Base-by-base conservation (phyloP, 2,113 vertebrate genomes). In the Pollimyrus isidori region DNA sequence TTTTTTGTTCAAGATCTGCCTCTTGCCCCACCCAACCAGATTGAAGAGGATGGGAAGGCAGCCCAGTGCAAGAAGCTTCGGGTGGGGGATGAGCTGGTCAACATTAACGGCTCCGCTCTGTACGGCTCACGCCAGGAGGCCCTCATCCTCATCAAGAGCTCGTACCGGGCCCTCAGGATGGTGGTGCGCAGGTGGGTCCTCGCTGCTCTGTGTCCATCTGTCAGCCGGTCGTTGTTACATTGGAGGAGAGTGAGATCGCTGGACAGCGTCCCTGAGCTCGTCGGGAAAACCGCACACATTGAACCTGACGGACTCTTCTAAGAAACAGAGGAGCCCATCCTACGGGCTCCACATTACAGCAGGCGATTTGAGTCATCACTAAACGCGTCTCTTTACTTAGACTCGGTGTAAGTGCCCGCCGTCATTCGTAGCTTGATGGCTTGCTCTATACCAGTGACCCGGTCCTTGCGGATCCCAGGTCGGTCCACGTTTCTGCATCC, bases 81-180 rank as follows among this genome's bases (percentile, higher is more conserved):
- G 88, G 97, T 97, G 0, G 98, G 98, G 0, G 98, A 99, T 26
- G 98, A 99, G 92, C 95, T 99, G 93, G 97, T 99, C 91, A 99
- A 98, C 95, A 99, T 99, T 91, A 99, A 99, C 0, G 98, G 98
- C 23, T 98, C 97, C 0, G 95, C 96, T 0, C 94, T 99, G n/a
- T 98, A 97, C 0, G 98, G 98, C 92, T 99, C 98, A 85, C 95
- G 98, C 15, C 98, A 99, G 95, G 98, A 99, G 92, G 98, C 98
- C n/a, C 97, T 99, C 90, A 98, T 99, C 93, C 97, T 99, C 93
- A 99, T 99, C 94, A 99, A 99, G 93, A 98, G 98, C 48, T 99
- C 98, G 83, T 98, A 98, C 94, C 94, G 97, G 92, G 95, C 96
- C 17, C 97, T 99, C 91, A 98, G 97, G 96, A 97, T 99, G 94